Percentiles rank a stretch among this genome's conserved stretches.
These are phyloP conservation scores for Polia nebulosa DNA, from an alignment of 2,888 invertebrate genomes.

Conservation along the genomic window DNA sequence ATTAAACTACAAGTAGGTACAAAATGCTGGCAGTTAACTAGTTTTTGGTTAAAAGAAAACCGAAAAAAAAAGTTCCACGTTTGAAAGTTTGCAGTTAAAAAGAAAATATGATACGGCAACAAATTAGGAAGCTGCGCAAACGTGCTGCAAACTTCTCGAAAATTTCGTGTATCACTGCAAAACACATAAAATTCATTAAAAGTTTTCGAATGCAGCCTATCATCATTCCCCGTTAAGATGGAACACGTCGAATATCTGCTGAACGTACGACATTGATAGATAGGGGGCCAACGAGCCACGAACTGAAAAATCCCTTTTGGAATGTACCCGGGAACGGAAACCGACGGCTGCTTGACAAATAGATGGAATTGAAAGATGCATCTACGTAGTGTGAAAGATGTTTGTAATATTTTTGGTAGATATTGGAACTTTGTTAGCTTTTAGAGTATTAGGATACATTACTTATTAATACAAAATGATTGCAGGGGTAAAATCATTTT, in stretches of 20 bases:
- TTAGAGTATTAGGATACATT: no score
- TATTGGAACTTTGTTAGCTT: neutral
- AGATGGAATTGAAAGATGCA: constrained; percentile 46
- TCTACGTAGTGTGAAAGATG: constrained; percentile 12
- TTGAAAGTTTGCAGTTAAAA: constrained; percentile 36
- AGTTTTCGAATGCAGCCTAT: constrained; percentile 49
- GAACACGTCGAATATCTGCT: constrained; percentile 46
- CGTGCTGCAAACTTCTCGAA: constrained; percentile 14
- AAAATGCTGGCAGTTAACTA: constrained; percentile 26
- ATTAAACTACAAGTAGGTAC: neutral
- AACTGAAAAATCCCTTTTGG: constrained; percentile 66
- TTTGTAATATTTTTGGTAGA: constrained; percentile 14
- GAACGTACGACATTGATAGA: constrained; percentile 63
- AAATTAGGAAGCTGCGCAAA: constrained; percentile 4
- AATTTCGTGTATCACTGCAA: constrained; percentile 14
- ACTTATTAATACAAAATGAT: neutral
- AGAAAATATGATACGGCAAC: constrained; percentile 12
- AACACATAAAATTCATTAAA: constrained; percentile 34
- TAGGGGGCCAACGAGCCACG: constrained; percentile 59
- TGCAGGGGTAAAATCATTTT: neutral
- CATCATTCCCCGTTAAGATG: constrained; percentile 40
- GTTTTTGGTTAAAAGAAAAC: constrained; percentile 19
- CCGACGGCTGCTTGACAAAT: constrained; percentile 38
- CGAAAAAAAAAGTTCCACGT: constrained; percentile 24
- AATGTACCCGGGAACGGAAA: constrained; percentile 42